phyloP scores from a whole-genome alignment of 2,113 vertebrate genomes.

The Dromaius novaehollandiae region DNA sequence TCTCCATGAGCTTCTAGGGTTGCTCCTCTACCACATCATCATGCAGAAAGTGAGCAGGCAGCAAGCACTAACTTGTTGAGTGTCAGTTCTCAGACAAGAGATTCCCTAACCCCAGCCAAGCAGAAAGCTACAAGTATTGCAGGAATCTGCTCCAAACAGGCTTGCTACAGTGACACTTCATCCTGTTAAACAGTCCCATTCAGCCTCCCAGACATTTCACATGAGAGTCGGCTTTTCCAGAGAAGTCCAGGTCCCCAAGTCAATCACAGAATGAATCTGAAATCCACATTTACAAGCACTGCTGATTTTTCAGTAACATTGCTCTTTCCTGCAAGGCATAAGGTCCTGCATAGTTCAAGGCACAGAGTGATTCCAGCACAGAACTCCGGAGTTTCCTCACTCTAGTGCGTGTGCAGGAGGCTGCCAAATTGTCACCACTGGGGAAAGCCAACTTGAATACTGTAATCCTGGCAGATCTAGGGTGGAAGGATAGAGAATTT shows the following conservation, averaged over 20 bases:
- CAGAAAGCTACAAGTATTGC: background rate
- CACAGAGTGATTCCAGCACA: background rate
- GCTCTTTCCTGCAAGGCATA: background rate
- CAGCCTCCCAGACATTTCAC: background rate
- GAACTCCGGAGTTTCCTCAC: background rate
- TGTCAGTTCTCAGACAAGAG: background rate
- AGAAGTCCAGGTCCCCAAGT: background rate
- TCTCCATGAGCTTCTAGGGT: background rate
- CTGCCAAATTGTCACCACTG: background rate
- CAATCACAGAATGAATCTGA: background rate
- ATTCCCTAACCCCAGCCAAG: background rate
- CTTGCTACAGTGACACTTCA: background rate
- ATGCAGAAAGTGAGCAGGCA: background rate
- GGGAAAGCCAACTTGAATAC: background rate
- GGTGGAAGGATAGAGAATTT: background rate
- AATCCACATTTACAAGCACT: background rate
- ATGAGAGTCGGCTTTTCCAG: background rate
- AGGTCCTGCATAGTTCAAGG: background rate
- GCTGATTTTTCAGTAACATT: background rate
- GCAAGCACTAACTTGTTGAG: background rate
- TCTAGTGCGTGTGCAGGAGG: background rate
- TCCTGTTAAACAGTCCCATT: background rate
- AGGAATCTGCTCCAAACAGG: background rate
- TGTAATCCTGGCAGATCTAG: background rate
- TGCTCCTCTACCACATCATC: background rate